Evolutionary conservation across 2,113 vertebrate species (phyloP).

Genomic region (Xiphophorus couchianus): DNA sequence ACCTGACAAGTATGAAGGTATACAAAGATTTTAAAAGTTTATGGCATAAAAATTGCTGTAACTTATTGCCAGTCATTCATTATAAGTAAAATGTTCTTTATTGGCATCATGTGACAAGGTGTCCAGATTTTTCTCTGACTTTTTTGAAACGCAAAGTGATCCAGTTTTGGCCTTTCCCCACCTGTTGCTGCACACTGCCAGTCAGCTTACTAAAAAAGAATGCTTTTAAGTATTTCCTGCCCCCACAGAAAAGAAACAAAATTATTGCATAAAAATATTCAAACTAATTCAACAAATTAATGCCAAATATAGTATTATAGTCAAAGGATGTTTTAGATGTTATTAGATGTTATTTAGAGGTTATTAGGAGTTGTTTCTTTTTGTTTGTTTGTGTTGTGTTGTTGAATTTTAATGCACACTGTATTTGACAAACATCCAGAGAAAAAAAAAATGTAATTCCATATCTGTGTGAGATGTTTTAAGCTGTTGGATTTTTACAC

Average conservation of each 20-base stretch:
- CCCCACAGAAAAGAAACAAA: not conserved
- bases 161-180: not conserved
- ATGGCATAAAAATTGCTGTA: no score
- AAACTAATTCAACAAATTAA: not conserved
- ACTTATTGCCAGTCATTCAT: no score
- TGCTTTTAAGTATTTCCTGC: not conserved
- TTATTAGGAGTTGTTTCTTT: no score
- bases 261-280: not conserved
- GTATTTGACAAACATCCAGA: no score
- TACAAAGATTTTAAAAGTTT: no score
- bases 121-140: not conserved
- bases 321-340: not conserved
- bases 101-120: no score
- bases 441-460: no score
- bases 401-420: not conserved
- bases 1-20: no score
- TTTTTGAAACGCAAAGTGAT: not conserved
- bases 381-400: not conserved
- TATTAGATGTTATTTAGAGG: no score
- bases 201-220: not conserved
- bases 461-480: not conserved
- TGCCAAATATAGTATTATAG: not conserved
- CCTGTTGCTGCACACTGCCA: not conserved
- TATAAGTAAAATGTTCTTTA: no score
- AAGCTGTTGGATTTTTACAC: no score